These are phyloP conservation scores for Cavia aperea DNA, from an alignment of 2,113 vertebrate species.

Conservation along the genomic window DNA sequence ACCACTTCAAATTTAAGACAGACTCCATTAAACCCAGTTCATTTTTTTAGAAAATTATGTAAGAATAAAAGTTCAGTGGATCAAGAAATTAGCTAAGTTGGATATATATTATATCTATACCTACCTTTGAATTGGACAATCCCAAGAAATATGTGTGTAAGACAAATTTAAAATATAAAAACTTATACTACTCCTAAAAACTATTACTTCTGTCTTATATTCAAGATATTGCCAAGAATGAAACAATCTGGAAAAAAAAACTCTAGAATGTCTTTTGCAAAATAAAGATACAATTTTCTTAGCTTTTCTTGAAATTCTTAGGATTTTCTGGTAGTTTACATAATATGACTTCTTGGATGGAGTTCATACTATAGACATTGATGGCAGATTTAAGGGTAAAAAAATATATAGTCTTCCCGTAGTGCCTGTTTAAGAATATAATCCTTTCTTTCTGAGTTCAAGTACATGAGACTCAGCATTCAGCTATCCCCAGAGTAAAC, in stretches of 20 bases:
- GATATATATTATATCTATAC: not conserved
- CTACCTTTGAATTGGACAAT: not conserved
- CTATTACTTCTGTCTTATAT: not conserved
- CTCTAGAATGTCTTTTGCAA: not conserved
- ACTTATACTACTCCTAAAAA: conserved; percentile 3
- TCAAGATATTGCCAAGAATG: not conserved
- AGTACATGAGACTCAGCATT: not conserved
- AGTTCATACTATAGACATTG: not conserved
- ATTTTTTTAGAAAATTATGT: not conserved
- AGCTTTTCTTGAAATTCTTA: not conserved
- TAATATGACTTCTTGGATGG: not conserved
- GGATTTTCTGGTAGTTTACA: not conserved
- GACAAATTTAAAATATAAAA: conserved; percentile 29
- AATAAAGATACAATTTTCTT: conserved; percentile 17
- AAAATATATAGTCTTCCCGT: not conserved
- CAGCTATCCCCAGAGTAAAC: not conserved
- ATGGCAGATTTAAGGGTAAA: conserved; percentile 24
- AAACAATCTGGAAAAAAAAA: not conserved
- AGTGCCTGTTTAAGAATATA: not conserved
- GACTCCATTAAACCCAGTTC: not conserved
- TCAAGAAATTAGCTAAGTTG: conserved; percentile 1
- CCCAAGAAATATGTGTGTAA: not conserved
- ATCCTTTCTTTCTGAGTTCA: not conserved
- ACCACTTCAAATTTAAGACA: not conserved
- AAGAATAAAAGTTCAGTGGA: not conserved